A percentile compares a stretch with the other conserved stretches of the same genome.
Conservation (phyloP, 2,797 vertebrate species). For the Parambassis ranga region DNA sequence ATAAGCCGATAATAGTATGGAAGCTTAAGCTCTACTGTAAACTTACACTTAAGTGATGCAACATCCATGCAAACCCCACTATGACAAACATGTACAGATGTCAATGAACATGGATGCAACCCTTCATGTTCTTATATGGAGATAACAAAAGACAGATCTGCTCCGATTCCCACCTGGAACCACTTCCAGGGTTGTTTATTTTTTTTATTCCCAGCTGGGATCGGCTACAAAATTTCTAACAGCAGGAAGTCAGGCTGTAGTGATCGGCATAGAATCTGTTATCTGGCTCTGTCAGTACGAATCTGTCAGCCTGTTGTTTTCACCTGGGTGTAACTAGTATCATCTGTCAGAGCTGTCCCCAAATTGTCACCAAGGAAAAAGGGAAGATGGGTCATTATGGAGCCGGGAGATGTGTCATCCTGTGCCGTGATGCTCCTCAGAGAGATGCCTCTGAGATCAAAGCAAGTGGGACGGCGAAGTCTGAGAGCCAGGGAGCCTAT, state of each 20-base stretch:
- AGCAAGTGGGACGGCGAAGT: slow-evolving; percentile 28
- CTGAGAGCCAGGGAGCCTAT: background rate
- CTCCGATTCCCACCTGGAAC: background rate
- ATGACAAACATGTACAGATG: background rate
- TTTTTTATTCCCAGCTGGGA: background rate
- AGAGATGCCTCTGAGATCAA: slow-evolving; percentile 40
- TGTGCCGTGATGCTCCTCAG: slow-evolving; percentile 8
- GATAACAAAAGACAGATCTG: background rate
- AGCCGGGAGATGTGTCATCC: slow-evolving; percentile 7
- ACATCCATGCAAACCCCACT: background rate
- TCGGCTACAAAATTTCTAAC: slow-evolving; percentile 10
- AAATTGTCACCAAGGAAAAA: slow-evolving; percentile 35
- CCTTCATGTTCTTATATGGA: too few relatives aligned
- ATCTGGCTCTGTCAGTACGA: slow-evolving; percentile 17
- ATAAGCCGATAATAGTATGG: too few relatives aligned
- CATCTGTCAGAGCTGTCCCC: slow-evolving; percentile 55
- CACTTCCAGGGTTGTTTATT: too few relatives aligned
- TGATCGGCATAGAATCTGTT: slow-evolving; percentile 10
- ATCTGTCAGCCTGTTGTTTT: slow-evolving; percentile 58
- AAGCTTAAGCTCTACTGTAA: background rate
- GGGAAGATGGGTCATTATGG: slow-evolving; percentile 54
- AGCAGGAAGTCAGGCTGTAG: slow-evolving; percentile 11
- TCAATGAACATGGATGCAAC: too few relatives aligned
- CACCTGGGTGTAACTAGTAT: slow-evolving; percentile 52
- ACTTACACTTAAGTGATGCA: slow-evolving; percentile 10